Evolutionary conservation across 2,797 vertebrate species (phyloP).

Genomic region (Chelon auratus): DNA sequence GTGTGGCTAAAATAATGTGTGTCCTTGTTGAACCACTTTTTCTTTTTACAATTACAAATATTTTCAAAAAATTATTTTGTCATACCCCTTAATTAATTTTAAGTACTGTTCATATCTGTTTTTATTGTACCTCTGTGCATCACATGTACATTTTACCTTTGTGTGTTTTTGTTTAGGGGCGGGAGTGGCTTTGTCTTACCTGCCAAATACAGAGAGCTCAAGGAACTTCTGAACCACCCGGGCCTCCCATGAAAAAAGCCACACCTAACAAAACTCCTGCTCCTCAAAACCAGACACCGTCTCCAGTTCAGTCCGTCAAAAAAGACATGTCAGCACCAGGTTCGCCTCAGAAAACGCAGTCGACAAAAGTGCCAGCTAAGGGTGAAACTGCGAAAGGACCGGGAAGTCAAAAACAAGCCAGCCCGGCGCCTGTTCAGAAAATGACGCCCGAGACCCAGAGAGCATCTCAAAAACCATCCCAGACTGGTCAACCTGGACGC

Average conservation of each 20-base stretch:
- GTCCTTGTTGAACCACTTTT: background rate
- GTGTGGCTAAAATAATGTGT: background rate
- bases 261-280: slow-evolving; percentile 51
- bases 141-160: background rate
- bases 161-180: slow-evolving; percentile 69
- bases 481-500: slow-evolving; percentile 53
- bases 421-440: slow-evolving; percentile 73
- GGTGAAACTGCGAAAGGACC: slow-evolving; percentile 71
- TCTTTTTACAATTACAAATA: background rate
- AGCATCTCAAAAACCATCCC: slow-evolving; percentile 67
- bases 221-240: slow-evolving; percentile 79
- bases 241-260: slow-evolving; percentile 70
- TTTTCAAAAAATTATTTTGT: background rate
- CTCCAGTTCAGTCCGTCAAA: slow-evolving; percentile 57
- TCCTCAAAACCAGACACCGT: slow-evolving; percentile 54
- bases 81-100: background rate
- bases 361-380: slow-evolving; percentile 66
- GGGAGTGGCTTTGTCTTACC: slow-evolving; percentile 97
- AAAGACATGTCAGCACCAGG: slow-evolving; percentile 59
- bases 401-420: slow-evolving; percentile 70
- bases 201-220: slow-evolving; percentile 95
- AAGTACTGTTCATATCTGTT: background rate
- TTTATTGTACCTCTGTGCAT: background rate
- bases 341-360: slow-evolving; percentile 65
- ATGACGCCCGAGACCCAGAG: slow-evolving; percentile 67